phyloP scores from a whole-genome alignment of 2,797 vertebrate species.

The Tenualosa thibaudeaui region DNA sequence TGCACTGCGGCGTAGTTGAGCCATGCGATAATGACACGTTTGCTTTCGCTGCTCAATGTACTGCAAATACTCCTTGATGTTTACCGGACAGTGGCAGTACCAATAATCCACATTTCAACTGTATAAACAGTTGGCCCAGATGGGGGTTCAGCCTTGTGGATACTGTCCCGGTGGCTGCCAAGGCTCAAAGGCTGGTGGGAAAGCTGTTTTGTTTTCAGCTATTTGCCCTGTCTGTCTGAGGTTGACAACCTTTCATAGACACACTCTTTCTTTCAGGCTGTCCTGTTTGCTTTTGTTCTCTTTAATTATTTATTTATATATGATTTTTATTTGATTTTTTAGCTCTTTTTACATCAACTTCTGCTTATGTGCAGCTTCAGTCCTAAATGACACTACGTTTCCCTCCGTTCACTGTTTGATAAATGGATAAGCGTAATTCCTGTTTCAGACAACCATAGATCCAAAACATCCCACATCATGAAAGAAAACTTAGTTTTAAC shows the following conservation, averaged over 20 bases:
- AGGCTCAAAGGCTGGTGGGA: background rate
- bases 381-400: background rate
- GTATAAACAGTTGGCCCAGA: constrained; percentile 35
- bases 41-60: constrained; percentile 13
- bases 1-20: background rate
- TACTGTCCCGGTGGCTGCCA: background rate
- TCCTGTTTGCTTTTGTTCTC: background rate
- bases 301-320: background rate
- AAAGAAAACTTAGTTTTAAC: background rate
- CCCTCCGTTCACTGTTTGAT: background rate
- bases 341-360: background rate
- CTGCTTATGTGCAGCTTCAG: background rate
- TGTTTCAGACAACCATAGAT: background rate
- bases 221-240: background rate
- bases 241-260: background rate
- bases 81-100: constrained; percentile 29
- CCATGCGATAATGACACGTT: background rate
- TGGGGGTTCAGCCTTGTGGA: background rate
- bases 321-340: background rate
- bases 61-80: constrained; percentile 20
- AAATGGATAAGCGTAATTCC: background rate
- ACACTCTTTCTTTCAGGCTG: background rate
- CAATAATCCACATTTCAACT: constrained; percentile 32
- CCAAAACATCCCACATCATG: background rate
- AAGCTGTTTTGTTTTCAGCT: background rate